Conservation (phyloP, 2,888 invertebrate species). For the Drosophila peninsularis region DNA sequence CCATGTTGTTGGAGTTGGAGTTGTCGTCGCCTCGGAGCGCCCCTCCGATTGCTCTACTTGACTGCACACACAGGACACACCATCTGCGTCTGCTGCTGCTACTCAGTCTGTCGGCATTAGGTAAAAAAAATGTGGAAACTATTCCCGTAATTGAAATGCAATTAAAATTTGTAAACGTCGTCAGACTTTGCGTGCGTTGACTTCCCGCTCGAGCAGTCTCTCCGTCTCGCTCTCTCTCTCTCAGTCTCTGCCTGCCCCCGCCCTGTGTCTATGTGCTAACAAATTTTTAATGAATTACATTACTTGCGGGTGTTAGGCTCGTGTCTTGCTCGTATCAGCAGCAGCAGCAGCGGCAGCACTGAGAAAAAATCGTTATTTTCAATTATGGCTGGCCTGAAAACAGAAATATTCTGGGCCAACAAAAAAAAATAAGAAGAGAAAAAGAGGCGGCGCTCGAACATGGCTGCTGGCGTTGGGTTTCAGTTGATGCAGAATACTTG, state of each 20-base stretch:
- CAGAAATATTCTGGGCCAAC: conserved; percentile 21
- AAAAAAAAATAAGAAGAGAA: conserved; percentile 14
- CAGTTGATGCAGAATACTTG: conserved; percentile 55
- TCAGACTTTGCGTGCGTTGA: conserved; percentile 64
- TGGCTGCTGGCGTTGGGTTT: conserved; percentile 57
- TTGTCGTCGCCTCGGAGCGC: conserved; percentile 14
- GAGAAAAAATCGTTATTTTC: conserved; percentile 71
- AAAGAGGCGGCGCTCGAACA: conserved; percentile 44
- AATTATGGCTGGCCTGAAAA: conserved; percentile 67
- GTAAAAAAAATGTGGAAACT: conserved; percentile 56
- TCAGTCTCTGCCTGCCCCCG: neutral
- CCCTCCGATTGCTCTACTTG: conserved; percentile 39
- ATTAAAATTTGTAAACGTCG: conserved; percentile 79
- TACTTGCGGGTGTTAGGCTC: conserved; percentile 80
- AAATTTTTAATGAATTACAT: conserved; percentile 82
- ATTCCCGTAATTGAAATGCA: conserved; percentile 83
- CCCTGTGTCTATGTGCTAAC: conserved; percentile 47
- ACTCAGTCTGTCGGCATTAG: conserved; percentile 19
- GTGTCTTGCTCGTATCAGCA: conserved; percentile 27
- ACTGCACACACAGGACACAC: conserved; percentile 49
- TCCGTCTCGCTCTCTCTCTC: neutral
- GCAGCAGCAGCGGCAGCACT: conserved; percentile 10
- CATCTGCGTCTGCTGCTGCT: conserved; percentile 21
- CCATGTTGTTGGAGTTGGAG: conserved; percentile 27
- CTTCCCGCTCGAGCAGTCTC: conserved; percentile 34